Conservation (phyloP, 2,888 invertebrate genomes). For the Agrochola litura region DNA sequence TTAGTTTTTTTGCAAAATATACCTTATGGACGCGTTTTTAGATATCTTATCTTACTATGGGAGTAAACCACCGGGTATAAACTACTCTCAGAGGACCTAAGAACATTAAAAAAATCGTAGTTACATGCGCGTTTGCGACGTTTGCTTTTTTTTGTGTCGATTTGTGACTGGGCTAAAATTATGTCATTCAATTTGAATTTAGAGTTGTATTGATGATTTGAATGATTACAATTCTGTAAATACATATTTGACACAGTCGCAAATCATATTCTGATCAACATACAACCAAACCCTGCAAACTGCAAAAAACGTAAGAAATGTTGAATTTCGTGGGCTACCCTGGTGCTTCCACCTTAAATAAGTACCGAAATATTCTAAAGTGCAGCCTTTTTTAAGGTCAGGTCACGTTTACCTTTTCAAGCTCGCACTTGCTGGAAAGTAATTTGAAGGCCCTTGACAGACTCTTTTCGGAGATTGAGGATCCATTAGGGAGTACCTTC, state of each 20-base stretch:
- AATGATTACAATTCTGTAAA: too few relatives aligned
- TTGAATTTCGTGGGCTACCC: not conserved
- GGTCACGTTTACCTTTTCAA: constrained; percentile 53
- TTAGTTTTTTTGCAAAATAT: too few relatives aligned
- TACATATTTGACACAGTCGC: too few relatives aligned
- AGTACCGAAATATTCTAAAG: constrained; percentile 10
- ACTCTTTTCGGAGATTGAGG: constrained; percentile 38
- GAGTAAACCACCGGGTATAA: too few relatives aligned
- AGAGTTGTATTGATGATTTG: too few relatives aligned
- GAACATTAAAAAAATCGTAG: too few relatives aligned
- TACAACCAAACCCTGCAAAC: not conserved
- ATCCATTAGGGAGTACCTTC: constrained; percentile 26
- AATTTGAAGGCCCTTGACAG: constrained; percentile 33
- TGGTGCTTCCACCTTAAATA: not conserved
- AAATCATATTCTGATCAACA: not conserved
- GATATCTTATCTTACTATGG: too few relatives aligned
- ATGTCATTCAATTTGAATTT: not conserved
- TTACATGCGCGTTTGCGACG: too few relatives aligned
- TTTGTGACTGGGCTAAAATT: too few relatives aligned
- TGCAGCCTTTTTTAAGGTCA: constrained; percentile 33
- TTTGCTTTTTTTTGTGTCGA: too few relatives aligned
- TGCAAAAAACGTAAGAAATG: not conserved
- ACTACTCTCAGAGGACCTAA: too few relatives aligned
- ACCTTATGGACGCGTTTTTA: too few relatives aligned
- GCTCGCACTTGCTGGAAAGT: constrained; percentile 30